Evolutionary conservation across 2,888 invertebrate species (phyloP).

Genomic region (Lasioglossum calceatum): DNA sequence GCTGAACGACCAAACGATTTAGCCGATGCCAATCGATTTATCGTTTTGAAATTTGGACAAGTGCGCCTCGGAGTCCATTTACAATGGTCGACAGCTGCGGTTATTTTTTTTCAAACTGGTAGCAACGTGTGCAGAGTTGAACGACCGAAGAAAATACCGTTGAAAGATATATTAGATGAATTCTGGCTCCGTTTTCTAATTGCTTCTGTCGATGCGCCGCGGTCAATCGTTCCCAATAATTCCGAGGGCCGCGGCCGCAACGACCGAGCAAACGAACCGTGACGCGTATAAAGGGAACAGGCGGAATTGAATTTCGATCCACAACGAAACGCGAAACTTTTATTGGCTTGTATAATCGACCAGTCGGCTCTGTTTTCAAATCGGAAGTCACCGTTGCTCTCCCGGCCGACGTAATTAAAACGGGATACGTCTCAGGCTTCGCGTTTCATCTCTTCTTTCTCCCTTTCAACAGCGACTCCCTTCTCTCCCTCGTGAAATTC

Average conservation of each 20-base stretch:
- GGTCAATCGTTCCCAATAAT: constrained; percentile 31
- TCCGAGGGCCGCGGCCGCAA: not conserved
- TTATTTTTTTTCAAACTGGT: not conserved
- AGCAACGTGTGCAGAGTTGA: not conserved
- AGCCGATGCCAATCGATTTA: not conserved
- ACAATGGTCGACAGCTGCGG: not conserved
- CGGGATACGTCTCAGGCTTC: constrained; percentile 33
- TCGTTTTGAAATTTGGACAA: not conserved
- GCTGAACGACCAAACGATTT: not conserved
- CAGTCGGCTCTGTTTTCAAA: constrained; percentile 20
- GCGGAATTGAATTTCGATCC: constrained; percentile 47
- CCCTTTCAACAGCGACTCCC: not conserved
- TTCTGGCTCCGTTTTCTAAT: not conserved
- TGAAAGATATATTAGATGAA: not conserved
- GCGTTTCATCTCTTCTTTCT: not conserved
- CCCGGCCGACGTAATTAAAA: constrained; percentile 59
- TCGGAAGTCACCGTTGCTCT: constrained; percentile 38
- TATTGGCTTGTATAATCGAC: constrained; percentile 49
- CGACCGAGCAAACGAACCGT: constrained; percentile 13
- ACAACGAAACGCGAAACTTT: constrained; percentile 45
- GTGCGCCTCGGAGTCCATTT: not conserved
- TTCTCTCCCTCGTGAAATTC: constrained; percentile 17
- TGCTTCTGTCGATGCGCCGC: constrained; percentile 3
- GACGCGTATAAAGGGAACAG: not conserved
- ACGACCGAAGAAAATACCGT: not conserved